Evolutionary conservation across 1,140 invertebrate genomes (phyloP).

Genomic region (Tetraneura akinire): DNA sequence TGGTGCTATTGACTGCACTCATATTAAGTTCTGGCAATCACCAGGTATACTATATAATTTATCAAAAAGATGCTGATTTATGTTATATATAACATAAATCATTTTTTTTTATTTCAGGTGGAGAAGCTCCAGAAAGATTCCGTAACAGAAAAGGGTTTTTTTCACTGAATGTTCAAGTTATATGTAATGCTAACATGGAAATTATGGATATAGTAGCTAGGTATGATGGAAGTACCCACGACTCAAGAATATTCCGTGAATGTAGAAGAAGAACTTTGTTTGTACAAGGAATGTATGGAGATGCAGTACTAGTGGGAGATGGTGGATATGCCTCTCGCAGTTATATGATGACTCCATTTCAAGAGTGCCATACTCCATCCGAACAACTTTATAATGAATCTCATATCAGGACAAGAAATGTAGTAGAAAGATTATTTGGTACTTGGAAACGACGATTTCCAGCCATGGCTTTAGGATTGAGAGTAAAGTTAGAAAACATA

Average conservation of each 20-base stretch:
- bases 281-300: not conserved
- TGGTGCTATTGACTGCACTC: constrained; percentile 60
- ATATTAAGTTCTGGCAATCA: constrained; percentile 57
- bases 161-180: constrained; percentile 60
- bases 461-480: constrained; percentile 56
- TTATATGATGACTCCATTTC: constrained; percentile 29
- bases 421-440: constrained; percentile 58
- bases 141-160: constrained; percentile 59
- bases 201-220: constrained; percentile 58
- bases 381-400: constrained; percentile 54
- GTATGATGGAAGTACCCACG: constrained; percentile 58
- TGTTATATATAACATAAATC: too few relatives aligned
- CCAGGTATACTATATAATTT: too few relatives aligned
- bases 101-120: constrained; percentile 56
- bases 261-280: constrained; percentile 53
- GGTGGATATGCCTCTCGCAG: constrained; percentile 45
- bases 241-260: constrained; percentile 57
- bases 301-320: constrained; percentile 53
- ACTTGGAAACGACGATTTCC: constrained; percentile 59
- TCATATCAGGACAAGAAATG: constrained; percentile 58
- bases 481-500: constrained; percentile 55
- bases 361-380: constrained; percentile 1
- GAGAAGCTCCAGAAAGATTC: constrained; percentile 58
- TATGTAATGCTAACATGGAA: constrained; percentile 57
- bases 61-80: too few relatives aligned